Evolutionary conservation across 1,140 invertebrate species (phyloP).

Genomic region (Theocolax elegans): DNA sequence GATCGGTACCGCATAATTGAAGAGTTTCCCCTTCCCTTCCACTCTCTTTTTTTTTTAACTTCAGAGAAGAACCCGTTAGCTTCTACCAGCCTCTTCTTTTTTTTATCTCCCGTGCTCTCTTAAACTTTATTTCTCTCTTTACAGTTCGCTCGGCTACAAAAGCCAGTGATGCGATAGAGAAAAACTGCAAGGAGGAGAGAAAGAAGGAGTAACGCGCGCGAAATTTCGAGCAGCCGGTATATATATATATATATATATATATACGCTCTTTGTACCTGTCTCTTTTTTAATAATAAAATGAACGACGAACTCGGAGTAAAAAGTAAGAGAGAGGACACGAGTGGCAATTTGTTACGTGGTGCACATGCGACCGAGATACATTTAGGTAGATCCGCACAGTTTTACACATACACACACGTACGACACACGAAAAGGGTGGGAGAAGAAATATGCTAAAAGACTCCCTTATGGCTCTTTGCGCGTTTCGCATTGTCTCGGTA

Average conservation of each 20-base stretch:
- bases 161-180: neutral
- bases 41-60: neutral
- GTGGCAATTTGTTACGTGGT: constrained; percentile 57
- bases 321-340: too few relatives aligned
- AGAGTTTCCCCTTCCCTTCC: neutral
- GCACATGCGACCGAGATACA: too few relatives aligned
- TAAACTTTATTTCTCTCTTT: constrained; percentile 10
- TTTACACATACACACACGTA: neutral
- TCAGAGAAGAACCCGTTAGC: neutral
- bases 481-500: neutral
- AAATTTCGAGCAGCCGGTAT: neutral
- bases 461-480: neutral
- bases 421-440: neutral
- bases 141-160: neutral
- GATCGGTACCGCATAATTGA: constrained; percentile 17
- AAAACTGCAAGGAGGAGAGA: neutral
- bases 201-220: neutral
- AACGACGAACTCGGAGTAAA: too few relatives aligned
- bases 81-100: constrained; percentile 4
- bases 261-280: neutral
- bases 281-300: constrained; percentile 2
- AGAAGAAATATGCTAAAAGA: constrained; percentile 3
- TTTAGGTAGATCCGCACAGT: neutral
- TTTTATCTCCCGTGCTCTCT: neutral
- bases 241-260: too few relatives aligned